Percentiles rank a stretch among this genome's conserved stretches.
Evolutionary conservation across 2,113 vertebrate genomes (phyloP).

Genomic region (Zapus hudsonius): DNA sequence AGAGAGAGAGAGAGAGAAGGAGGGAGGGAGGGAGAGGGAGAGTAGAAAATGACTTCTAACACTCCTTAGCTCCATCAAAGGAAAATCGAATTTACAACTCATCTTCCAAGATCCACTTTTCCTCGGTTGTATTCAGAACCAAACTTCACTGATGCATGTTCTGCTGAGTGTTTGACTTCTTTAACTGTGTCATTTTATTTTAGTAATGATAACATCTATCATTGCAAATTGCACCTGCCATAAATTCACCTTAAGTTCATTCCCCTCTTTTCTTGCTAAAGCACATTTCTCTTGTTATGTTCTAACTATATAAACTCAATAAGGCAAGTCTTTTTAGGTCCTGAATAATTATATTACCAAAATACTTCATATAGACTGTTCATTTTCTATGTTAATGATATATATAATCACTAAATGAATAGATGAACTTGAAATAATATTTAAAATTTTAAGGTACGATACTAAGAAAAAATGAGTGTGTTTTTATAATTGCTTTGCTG

Average conservation of each 20-base stretch:
- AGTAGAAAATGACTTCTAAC: not conserved
- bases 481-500: not conserved
- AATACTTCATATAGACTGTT: not conserved
- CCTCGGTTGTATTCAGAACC: slow-evolving; percentile 7
- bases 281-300: not conserved
- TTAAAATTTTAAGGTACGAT: not conserved
- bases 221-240: slow-evolving; percentile 39
- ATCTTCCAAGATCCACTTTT: slow-evolving; percentile 58
- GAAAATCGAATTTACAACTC: slow-evolving; percentile 56
- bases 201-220: slow-evolving; percentile 60
- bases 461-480: not conserved
- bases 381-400: not conserved
- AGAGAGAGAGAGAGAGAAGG: too few relatives aligned
- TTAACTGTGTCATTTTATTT: slow-evolving; percentile 60
- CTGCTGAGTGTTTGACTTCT: slow-evolving; percentile 48
- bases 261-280: slow-evolving; percentile 37
- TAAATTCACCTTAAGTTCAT: slow-evolving; percentile 12
- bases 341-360: slow-evolving; percentile 8
- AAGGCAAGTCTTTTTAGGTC: slow-evolving; percentile 33
- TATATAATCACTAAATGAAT: not conserved
- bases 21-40: too few relatives aligned
- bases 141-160: slow-evolving; percentile 33
- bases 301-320: slow-evolving; percentile 33
- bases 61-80: not conserved
- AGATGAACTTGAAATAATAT: not conserved